Conservation (phyloP, 1,140 invertebrate genomes). For the Cotesia chilonis region DNA sequence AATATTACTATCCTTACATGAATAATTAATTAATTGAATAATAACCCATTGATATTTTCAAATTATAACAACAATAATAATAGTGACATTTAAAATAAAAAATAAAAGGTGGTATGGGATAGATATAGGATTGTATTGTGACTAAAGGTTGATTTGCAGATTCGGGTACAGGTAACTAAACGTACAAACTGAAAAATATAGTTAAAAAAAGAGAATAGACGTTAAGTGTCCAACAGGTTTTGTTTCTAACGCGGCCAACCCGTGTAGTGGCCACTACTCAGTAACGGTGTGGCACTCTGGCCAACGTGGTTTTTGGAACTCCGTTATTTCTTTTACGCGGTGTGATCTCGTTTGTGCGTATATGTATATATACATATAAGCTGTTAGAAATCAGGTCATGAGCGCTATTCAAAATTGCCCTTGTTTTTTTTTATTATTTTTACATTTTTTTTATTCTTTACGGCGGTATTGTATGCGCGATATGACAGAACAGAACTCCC, state of each 20-base stretch:
- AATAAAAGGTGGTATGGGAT: neutral
- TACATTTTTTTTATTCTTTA: slow-evolving; percentile 15
- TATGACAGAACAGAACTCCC: neutral
- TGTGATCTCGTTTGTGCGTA: slow-evolving; percentile 32
- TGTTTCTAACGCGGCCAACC: slow-evolving; percentile 53
- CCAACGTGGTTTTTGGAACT: slow-evolving; percentile 50
- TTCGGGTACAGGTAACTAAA: neutral
- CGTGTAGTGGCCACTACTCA: slow-evolving; percentile 22
- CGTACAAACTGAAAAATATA: slow-evolving; percentile 13
- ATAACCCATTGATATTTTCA: too few species aligned
- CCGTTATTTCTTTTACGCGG: slow-evolving; percentile 54
- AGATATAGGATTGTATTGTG: neutral
- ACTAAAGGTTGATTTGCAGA: neutral
- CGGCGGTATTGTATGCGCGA: neutral
- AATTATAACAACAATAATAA: too few species aligned
- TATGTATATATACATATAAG: slow-evolving; percentile 29
- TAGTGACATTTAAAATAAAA: neutral
- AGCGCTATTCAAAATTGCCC: slow-evolving; percentile 31
- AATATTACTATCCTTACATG: too few species aligned
- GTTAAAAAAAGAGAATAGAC: slow-evolving; percentile 18
- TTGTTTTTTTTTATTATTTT: slow-evolving; percentile 26
- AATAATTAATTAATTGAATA: too few species aligned
- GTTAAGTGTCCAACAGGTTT: slow-evolving; percentile 52
- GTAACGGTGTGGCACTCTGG: slow-evolving; percentile 48
- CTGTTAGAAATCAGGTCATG: slow-evolving; percentile 54